Conservation (phyloP, 2,113 vertebrate species). For the Gymnarchus niloticus region DNA sequence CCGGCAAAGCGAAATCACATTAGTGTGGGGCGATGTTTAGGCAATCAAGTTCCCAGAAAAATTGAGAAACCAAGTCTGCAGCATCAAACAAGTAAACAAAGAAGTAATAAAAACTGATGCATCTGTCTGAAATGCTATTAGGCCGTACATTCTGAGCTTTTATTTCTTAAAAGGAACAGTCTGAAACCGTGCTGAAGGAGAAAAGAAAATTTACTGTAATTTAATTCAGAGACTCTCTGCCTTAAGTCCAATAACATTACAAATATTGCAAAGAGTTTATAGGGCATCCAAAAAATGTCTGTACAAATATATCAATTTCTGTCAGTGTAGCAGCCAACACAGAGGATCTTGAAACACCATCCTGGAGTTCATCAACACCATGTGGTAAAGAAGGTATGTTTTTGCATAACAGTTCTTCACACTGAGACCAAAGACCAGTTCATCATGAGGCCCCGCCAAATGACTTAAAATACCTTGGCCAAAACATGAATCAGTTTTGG, state of each 20-base stretch:
- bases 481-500: neutral
- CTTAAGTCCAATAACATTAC: constrained; percentile 6
- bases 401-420: neutral
- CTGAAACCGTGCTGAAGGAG: neutral
- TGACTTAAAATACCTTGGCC: neutral
- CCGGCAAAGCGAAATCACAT: neutral
- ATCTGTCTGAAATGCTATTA: neutral
- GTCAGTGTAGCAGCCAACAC: neutral
- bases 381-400: neutral
- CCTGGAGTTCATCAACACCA: neutral
- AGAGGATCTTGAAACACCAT: neutral
- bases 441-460: neutral
- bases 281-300: neutral
- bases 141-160: neutral
- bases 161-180: neutral
- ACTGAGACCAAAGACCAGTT: neutral
- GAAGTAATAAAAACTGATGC: constrained; percentile 6
- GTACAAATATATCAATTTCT: neutral
- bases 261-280: neutral
- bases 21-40: neutral
- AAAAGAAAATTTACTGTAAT: constrained; percentile 11
- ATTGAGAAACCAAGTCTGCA: neutral
- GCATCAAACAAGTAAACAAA: constrained; percentile 2
- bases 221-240: neutral
- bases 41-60: neutral